Conservation (phyloP, 92 coral and sea anemone species). For the Heteractis magnifica region DNA sequence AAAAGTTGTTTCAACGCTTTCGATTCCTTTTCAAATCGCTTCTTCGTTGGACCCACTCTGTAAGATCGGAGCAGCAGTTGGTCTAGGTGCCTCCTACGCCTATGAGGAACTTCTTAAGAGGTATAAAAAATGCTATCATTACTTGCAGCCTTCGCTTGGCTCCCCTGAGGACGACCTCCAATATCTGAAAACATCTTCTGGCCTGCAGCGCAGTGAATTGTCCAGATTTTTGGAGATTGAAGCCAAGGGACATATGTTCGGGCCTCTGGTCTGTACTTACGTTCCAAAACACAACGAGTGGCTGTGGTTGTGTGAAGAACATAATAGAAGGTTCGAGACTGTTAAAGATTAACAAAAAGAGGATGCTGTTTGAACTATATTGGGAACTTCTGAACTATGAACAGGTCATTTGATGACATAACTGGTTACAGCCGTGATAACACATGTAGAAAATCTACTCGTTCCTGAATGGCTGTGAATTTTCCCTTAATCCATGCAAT, state of each 20-base stretch:
- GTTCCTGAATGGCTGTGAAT: too few relatives aligned
- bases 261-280: conserved; percentile 45
- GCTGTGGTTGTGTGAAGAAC: conserved; percentile 47
- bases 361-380: neutral
- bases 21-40: conserved; percentile 9
- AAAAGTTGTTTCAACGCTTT: conserved; percentile 11
- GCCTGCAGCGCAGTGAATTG: conserved; percentile 35
- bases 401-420: too few relatives aligned
- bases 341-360: neutral
- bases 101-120: conserved; percentile 1
- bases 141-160: conserved; percentile 7
- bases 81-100: neutral
- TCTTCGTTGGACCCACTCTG: conserved; percentile 28
- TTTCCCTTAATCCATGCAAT: too few relatives aligned
- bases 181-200: conserved; percentile 14
- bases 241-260: conserved; percentile 27
- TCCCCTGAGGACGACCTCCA: conserved; percentile 25
- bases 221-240: conserved; percentile 38
- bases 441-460: too few relatives aligned
- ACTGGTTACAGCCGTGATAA: too few relatives aligned
- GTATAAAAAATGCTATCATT: too few relatives aligned
- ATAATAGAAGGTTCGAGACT: conserved; percentile 9
- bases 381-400: too few relatives aligned
- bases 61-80: conserved; percentile 20
- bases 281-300: conserved; percentile 27